Evolutionary conservation across 2,113 vertebrate species (phyloP), one percentile per base, ranked within the genome.

Genomic region (Sinocyclocheilus anophthalmus): DNA sequence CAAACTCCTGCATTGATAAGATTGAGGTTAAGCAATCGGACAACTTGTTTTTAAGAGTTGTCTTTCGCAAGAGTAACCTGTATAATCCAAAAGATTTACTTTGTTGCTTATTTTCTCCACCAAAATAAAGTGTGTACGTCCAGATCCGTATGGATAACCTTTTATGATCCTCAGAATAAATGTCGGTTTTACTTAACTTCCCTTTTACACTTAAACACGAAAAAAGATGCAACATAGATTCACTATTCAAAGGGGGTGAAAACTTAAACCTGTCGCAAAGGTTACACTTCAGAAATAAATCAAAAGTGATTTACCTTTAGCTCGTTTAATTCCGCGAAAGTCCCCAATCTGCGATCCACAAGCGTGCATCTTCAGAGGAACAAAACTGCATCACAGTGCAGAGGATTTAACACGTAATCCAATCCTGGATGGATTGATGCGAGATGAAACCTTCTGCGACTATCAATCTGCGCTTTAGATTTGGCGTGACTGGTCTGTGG

Each of bases 311-410:
- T 53, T 73, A 84, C 81, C 81, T 84, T 57, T 39, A 42, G 81
- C 67, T 16, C 50, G 67, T 73, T 84, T 84, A 57, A 57, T 84
- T 84, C 69, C 69, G 22, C 81, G 69, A 59, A 84, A 73, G 50
- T 59, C 81, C 53, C 48, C 30, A 24, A 42, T 55, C 69, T 42
- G 81, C 20, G 33, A 26, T 73, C 81, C 50, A 59, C 69, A 73
- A 55, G 11, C 65, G 69, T 1, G 50, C 81, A 84, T 84, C 81
- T 84, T 84, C 69, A 24, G 50, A 37, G 14, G 26, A 57, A 42
- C 48, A 1, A 73, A 30, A 83, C 45, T 12, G 63, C 55, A 50
- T 53, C 63, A 63, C 61, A 37, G 69, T 0, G 50, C 48, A 42
- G 16, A 20, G 65, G 81, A 39, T 84, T 84, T 42, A 57, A 39